Evolutionary conservation across 2,888 invertebrate genomes (phyloP), one percentile per base, ranked within the genome.

Genomic region (Trichacis sp.): DNA sequence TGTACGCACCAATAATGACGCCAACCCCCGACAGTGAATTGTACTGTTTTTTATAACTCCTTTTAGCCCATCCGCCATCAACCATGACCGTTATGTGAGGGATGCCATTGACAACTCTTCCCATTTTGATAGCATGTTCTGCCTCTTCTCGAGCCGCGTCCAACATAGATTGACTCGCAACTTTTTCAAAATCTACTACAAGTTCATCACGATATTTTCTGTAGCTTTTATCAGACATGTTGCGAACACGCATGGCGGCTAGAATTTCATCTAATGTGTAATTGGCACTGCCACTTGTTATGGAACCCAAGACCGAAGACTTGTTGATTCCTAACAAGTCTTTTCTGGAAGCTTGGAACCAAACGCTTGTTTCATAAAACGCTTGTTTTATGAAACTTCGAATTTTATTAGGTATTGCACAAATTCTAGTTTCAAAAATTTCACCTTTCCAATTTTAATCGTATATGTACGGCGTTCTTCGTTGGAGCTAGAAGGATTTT

Each of bases 21-120:
- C 19, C 57, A 12, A 53, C 11, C 19, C 61, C 57, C 20, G 59
- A 63, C 2, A 29, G 24, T 18, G 57, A 56, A 52, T 62, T 50
- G 19, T 59, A 55, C n/a, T 47, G 47, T 9, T 12, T 46, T 11
- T 55, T 45, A 47, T 64, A 64, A 4, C 56, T 54, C 30, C 63
- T 40, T 36, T 54, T 63, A 19, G 51, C 42, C 67, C 63, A 67
- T 19, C 51, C 51, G 2, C 59, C 54, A 52, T 67, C 62, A 9
- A 33, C 15, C 1, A 48, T 33, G 4, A 63, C 59, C 11, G 51
- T 15, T 24, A 48, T 66, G 18, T 19, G 51, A 3, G 24, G 24
- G 8, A 24, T 8, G 24, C 24, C 24, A 8, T 24, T 24, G 24
- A 3, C 53, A 1, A 66, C 42, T 4, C 60, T 48, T 9, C 48